Evolutionary conservation across 2,888 invertebrate genomes (phyloP).

Genomic region (Steinernema scapterisci): DNA sequence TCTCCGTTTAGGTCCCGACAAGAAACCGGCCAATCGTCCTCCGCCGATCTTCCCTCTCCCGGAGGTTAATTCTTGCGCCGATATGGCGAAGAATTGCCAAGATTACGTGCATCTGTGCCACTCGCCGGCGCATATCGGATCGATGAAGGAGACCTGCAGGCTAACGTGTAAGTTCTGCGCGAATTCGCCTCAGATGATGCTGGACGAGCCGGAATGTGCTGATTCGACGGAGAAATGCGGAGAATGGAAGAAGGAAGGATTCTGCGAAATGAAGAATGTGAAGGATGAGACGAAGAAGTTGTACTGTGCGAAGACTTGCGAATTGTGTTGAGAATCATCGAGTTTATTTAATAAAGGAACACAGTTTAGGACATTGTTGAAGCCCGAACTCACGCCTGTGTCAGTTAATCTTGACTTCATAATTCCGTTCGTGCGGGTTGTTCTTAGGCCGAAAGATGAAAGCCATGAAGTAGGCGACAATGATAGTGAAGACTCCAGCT

Average conservation of each 20-base stretch:
- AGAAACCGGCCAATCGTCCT: not conserved
- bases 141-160: not conserved
- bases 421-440: too few species aligned
- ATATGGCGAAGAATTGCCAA: not conserved
- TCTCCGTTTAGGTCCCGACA: not conserved
- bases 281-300: not conserved
- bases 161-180: not conserved
- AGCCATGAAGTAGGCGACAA: too few species aligned
- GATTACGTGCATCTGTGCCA: not conserved
- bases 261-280: constrained; percentile 13
- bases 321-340: not conserved
- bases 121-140: not conserved
- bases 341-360: too few species aligned
- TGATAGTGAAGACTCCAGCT: too few species aligned
- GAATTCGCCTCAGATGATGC: not conserved
- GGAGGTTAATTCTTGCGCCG: not conserved
- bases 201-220: not conserved
- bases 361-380: too few species aligned
- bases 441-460: too few species aligned
- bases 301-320: constrained; percentile 18
- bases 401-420: too few species aligned
- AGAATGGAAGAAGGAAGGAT: constrained; percentile 21
- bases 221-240: not conserved
- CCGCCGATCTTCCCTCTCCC: not conserved
- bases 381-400: too few species aligned